A percentile compares a stretch with the other conserved stretches of the same genome.
Conservation (phyloP, 23 tunicate species). For the Trididemnum clinides region DNA sequence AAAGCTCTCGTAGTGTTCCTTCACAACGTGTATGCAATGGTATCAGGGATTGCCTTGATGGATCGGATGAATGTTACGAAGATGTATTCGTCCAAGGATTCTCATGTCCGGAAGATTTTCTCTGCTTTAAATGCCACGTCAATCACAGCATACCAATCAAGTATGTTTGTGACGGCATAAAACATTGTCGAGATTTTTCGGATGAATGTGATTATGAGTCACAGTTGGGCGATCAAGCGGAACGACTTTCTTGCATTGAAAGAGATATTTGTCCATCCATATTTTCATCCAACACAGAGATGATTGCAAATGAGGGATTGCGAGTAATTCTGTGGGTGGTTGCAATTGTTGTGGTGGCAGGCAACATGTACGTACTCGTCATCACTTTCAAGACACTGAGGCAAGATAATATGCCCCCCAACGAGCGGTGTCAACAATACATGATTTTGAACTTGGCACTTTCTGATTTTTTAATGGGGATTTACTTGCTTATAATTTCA, state of each 20-base stretch:
- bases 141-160: not conserved
- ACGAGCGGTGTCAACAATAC: not conserved
- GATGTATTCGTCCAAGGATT: not conserved
- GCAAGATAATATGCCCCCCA: not conserved
- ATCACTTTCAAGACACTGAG: not conserved
- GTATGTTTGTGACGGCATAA: not conserved
- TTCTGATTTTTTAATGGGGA: not conserved
- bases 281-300: not conserved
- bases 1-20: not conserved
- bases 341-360: not conserved
- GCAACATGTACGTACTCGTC: not conserved
- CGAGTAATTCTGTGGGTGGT: not conserved
- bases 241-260: not conserved
- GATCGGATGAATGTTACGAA: not conserved
- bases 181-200: not conserved
- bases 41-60: not conserved
- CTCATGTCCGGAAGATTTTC: not conserved
- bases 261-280: not conserved
- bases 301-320: not conserved
- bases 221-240: not conserved
- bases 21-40: not conserved
- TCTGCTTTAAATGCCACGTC: not conserved
- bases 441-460: not conserved
- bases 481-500: not conserved
- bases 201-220: not conserved